Percentiles rank a stretch among this genome's conserved stretches.
Evolutionary conservation across 35 echinoderm and acorn worm species (phyloP).

Genomic region (Nesometra sesokonis): DNA sequence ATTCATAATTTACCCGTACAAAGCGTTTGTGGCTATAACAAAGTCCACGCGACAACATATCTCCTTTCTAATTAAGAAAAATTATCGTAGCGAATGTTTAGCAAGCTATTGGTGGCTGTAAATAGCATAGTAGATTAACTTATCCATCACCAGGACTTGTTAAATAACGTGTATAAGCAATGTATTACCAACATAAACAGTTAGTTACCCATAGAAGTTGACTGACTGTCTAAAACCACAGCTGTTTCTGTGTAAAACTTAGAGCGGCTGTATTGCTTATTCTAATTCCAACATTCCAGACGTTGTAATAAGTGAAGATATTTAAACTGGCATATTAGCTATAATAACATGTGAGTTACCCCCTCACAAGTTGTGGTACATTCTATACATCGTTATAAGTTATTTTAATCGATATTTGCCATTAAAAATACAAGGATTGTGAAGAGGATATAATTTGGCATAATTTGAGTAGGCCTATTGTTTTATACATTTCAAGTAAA

Average conservation of each 20-base stretch:
- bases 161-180: not conserved
- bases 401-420: too few relatives aligned
- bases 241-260: not conserved
- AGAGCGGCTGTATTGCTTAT: not conserved
- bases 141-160: not conserved
- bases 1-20: not conserved
- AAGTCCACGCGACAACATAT: not conserved
- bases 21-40: not conserved
- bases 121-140: not conserved
- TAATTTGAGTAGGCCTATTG: too few relatives aligned
- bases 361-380: too few relatives aligned
- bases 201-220: not conserved
- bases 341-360: too few relatives aligned
- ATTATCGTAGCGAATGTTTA: not conserved
- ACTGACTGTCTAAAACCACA: not conserved
- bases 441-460: too few relatives aligned
- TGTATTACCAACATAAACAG: not conserved
- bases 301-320: not conserved
- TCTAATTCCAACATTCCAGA: not conserved
- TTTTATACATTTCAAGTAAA: too few relatives aligned
- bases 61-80: not conserved
- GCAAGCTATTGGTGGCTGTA: not conserved
- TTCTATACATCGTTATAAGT: too few relatives aligned
- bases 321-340: too few relatives aligned
- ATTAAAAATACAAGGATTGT: too few relatives aligned